Evolutionary conservation across 2,797 vertebrate species (phyloP).

Genomic region (Sebastiscus albofasciatus): DNA sequence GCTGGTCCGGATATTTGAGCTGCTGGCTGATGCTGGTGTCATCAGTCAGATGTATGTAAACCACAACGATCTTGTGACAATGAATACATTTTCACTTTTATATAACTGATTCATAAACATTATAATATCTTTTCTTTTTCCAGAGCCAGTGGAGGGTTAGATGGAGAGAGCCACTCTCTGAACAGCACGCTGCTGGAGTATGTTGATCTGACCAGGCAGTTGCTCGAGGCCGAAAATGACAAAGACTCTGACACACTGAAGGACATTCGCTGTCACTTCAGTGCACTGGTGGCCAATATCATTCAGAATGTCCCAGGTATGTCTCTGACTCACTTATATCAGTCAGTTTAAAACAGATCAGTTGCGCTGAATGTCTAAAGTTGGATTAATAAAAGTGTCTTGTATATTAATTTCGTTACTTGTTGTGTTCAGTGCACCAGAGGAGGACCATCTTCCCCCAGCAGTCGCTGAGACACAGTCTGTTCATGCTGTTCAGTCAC

Average conservation of each 20-base stretch:
- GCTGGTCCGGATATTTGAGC: slow-evolving; percentile 98
- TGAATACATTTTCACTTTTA: background rate
- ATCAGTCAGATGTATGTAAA: slow-evolving; percentile 93
- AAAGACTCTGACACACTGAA: slow-evolving; percentile 97
- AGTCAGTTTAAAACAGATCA: background rate
- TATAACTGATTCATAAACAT: background rate
- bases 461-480: slow-evolving; percentile 97
- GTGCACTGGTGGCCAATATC: slow-evolving; percentile 99
- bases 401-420: background rate
- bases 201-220: slow-evolving; percentile 95
- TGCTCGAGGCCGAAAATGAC: slow-evolving; percentile 98
- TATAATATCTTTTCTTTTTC: slow-evolving; percentile 3
- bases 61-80: background rate
- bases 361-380: background rate
- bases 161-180: slow-evolving; percentile 96
- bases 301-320: slow-evolving; percentile 99
- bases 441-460: slow-evolving; percentile 98
- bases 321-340: background rate
- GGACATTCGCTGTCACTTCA: slow-evolving; percentile 99
- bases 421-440: slow-evolving; percentile 89
- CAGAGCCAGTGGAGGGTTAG: slow-evolving; percentile 96
- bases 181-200: slow-evolving; percentile 96
- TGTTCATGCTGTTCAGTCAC: slow-evolving; percentile 99
- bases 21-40: slow-evolving; percentile 97
- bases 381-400: too few species aligned